Conservation (phyloP, 2,888 invertebrate species). For the Cistogaster globosa region DNA sequence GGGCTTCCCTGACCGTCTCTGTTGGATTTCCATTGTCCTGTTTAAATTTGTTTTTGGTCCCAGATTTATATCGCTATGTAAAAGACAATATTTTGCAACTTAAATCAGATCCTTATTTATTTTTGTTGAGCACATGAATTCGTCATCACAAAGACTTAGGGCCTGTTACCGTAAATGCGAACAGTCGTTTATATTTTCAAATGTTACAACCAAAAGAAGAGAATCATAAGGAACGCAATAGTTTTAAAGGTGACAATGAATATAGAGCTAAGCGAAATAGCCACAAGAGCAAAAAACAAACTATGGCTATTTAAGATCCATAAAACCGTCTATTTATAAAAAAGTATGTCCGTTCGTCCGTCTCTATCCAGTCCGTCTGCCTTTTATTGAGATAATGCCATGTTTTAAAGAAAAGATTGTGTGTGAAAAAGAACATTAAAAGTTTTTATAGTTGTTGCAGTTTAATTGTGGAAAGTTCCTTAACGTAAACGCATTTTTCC, state of each 20-base stretch:
- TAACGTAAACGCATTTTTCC: slow-evolving; percentile 66
- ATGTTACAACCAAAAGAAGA: slow-evolving; percentile 3
- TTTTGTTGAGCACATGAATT: too few species aligned
- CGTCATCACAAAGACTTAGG: too few species aligned
- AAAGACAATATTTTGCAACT: too few species aligned
- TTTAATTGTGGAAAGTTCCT: slow-evolving; percentile 34
- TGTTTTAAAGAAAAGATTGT: slow-evolving; percentile 67
- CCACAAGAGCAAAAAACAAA: slow-evolving; percentile 5
- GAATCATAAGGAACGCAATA: background rate
- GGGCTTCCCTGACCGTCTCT: too few species aligned
- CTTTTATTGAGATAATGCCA: slow-evolving; percentile 57
- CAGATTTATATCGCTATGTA: too few species aligned
- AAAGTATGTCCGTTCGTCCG: background rate
- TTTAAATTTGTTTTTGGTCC: too few species aligned
- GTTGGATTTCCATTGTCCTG: too few species aligned
- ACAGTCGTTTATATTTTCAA: background rate
- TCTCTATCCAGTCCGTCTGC: slow-evolving; percentile 16
- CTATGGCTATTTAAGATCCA: slow-evolving; percentile 36
- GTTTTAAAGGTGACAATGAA: background rate
- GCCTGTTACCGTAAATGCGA: too few species aligned
- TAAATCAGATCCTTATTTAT: too few species aligned
- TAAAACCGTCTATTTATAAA: slow-evolving; percentile 51
- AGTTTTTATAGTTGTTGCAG: slow-evolving; percentile 25
- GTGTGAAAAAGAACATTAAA: slow-evolving; percentile 69
- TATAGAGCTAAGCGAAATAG: slow-evolving; percentile 11